phyloP scores from a whole-genome alignment of 2,113 vertebrate genomes.

The Martes martes region DNA sequence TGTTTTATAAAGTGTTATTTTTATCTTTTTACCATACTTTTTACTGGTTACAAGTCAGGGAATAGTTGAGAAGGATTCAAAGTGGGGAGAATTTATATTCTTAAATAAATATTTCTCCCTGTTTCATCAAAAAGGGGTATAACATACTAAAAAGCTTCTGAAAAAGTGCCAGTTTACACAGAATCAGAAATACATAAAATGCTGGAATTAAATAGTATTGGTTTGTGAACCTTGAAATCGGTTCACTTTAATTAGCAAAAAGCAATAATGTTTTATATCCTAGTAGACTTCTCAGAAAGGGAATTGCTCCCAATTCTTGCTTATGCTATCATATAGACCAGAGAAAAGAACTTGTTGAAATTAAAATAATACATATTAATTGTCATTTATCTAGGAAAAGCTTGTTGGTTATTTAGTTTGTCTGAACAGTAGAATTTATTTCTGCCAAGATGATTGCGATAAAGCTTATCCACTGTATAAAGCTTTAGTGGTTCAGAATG shows the following conservation, averaged over 20 bases:
- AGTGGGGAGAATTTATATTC: not conserved
- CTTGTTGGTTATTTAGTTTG: not conserved
- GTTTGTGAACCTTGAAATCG: conserved; percentile 53
- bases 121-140: not conserved
- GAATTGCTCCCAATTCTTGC: conserved; percentile 9
- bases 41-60: not conserved
- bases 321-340: not conserved
- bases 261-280: not conserved
- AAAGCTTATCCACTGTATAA: not conserved
- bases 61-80: not conserved
- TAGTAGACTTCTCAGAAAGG: conserved; percentile 70
- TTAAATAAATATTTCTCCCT: not conserved
- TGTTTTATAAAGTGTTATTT: not conserved
- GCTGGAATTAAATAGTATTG: conserved; percentile 69
- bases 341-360: conserved; percentile 33
- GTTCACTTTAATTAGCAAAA: conserved; percentile 70
- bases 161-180: conserved; percentile 58
- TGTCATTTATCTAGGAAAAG: conserved; percentile 43
- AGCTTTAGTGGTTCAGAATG: not conserved
- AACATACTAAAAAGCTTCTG: conserved; percentile 56
- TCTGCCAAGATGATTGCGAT: not conserved
- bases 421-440: not conserved
- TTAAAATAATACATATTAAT: not conserved
- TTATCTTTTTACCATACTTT: not conserved
- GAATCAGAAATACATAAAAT: conserved; percentile 61